Conservation (phyloP, 2,113 vertebrate species). For the Scolopax mira region DNA sequence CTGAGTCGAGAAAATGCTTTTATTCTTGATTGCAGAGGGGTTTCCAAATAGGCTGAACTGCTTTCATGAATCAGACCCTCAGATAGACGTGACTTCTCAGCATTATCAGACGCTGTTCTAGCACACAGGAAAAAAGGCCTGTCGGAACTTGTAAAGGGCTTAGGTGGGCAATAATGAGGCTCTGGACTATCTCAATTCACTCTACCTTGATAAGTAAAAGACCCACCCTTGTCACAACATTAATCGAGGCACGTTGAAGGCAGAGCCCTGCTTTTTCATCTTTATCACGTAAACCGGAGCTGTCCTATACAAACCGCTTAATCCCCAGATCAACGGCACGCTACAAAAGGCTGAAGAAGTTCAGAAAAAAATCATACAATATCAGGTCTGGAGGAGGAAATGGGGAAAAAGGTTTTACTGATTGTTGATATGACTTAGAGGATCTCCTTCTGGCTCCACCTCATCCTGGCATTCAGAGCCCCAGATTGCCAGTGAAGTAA, state of each 20-base stretch:
- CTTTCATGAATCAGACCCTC: background rate
- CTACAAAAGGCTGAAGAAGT: background rate
- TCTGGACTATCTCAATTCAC: background rate
- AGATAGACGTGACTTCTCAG: background rate
- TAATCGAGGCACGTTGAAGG: background rate
- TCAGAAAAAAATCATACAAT: background rate
- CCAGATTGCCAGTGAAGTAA: background rate
- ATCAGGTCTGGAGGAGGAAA: background rate
- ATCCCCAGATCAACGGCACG: background rate
- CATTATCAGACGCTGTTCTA: background rate
- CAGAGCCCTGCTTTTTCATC: background rate
- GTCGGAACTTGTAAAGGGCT: background rate
- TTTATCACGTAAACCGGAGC: background rate
- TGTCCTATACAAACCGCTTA: background rate
- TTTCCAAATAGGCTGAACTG: background rate
- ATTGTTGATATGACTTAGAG: background rate
- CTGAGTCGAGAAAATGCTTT: background rate
- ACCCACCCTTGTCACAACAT: background rate
- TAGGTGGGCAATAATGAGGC: background rate
- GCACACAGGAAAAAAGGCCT: background rate
- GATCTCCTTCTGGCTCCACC: background rate
- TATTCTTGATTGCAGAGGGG: background rate
- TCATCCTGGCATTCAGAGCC: background rate
- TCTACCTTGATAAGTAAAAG: background rate
- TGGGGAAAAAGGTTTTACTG: background rate